These are phyloP conservation scores for Drosophila biarmipes DNA, from an alignment of 1,140 invertebrate genomes.

Conservation along the genomic window DNA sequence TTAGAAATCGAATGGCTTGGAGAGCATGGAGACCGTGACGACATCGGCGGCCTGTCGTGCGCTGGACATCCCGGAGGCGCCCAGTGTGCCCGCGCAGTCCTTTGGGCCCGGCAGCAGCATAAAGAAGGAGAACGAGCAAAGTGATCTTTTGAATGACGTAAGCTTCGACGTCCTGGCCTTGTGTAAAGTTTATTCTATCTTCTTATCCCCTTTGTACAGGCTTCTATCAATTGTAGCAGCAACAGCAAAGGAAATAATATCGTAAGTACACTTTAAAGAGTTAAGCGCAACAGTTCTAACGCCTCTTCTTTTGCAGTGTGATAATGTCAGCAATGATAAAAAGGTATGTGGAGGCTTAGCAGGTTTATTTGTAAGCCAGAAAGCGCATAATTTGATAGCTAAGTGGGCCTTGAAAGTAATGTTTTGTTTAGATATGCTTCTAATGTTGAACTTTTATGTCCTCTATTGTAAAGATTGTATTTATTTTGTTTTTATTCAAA, in stretches of 20 bases:
- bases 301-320: conserved; percentile 89
- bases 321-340: conserved; percentile 94
- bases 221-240: conserved; percentile 62
- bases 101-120: conserved; percentile 45
- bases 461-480: too few relatives aligned
- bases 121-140: conserved; percentile 55
- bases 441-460: too few relatives aligned
- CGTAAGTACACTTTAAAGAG: conserved; percentile 55
- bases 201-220: conserved; percentile 22
- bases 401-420: too few relatives aligned
- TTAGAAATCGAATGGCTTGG: conserved; percentile 52
- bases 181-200: background rate
- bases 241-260: conserved; percentile 71
- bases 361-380: background rate
- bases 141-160: conserved; percentile 61
- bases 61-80: conserved; percentile 57
- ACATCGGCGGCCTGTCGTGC: conserved; percentile 12
- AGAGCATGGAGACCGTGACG: conserved; percentile 38
- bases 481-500: too few relatives aligned
- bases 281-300: conserved; percentile 10
- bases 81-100: conserved; percentile 52
- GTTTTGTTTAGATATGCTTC: too few relatives aligned
- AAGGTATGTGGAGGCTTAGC: conserved; percentile 87
- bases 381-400: too few relatives aligned
- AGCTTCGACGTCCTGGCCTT: conserved; percentile 6